Conservation (phyloP, 1,140 invertebrate species). For the Orchestia grillus region DNA sequence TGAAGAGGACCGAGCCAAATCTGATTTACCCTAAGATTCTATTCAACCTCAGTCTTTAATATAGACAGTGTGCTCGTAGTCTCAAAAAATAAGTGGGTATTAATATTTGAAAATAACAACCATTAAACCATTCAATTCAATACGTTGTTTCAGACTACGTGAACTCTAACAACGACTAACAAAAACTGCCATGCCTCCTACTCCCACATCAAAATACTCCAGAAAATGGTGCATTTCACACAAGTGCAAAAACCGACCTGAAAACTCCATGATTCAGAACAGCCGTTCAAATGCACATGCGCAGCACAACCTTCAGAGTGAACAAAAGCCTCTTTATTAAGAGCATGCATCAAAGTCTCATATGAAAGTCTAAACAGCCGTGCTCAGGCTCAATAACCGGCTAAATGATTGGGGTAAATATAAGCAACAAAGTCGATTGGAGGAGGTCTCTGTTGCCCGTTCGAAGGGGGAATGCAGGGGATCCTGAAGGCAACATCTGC, state of each 20-base stretch:
- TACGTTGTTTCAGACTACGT: neutral
- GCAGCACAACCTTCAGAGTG: neutral
- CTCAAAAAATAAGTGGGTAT: neutral
- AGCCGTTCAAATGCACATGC: neutral
- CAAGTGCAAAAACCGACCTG: neutral
- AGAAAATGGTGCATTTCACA: neutral
- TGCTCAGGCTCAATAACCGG: constrained; percentile 21
- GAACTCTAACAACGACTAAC: neutral
- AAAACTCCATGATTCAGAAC: neutral
- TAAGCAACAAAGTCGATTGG: constrained; percentile 55
- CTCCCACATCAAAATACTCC: too few relatives aligned
- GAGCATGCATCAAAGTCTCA: constrained; percentile 29
- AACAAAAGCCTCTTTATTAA: constrained; percentile 37
- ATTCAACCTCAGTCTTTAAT: neutral
- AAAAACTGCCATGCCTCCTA: too few relatives aligned
- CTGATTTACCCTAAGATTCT: neutral
- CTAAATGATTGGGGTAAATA: constrained; percentile 54
- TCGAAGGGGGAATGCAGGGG: constrained; percentile 9
- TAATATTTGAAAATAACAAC: neutral
- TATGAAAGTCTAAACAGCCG: constrained; percentile 44
- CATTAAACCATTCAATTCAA: neutral
- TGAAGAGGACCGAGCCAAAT: neutral
- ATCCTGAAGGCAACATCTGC: constrained; percentile 36
- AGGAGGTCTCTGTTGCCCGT: constrained; percentile 11
- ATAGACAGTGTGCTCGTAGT: neutral